A percentile compares a stretch with the other conserved stretches of the same genome.
These are phyloP conservation scores for Trileptium ribeirensis DNA, from an alignment of 2,888 invertebrate genomes.

Conservation along the genomic window DNA sequence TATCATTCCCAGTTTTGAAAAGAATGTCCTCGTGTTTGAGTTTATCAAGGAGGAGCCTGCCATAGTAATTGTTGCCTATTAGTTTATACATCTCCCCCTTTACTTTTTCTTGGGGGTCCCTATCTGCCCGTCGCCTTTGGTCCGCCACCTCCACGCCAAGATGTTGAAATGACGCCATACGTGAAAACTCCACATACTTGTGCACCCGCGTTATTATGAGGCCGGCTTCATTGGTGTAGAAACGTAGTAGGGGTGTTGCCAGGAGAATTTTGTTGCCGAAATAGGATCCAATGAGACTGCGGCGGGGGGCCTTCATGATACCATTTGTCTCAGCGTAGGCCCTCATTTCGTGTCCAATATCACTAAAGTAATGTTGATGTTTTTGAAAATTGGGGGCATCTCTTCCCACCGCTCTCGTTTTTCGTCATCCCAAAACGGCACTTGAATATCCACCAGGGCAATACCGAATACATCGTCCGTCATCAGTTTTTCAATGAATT, in stretches of 20 bases:
- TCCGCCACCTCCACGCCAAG: not conserved
- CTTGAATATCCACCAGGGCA: not conserved
- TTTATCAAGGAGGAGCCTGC: not conserved
- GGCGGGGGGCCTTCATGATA: not conserved
- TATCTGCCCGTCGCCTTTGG: not conserved
- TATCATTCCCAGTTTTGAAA: not conserved
- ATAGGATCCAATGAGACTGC: not conserved
- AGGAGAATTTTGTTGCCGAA: not conserved
- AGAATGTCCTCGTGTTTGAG: not conserved
- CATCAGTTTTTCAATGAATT: not conserved
- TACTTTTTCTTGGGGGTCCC: not conserved
- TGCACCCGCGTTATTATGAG: slow-evolving; percentile 1
- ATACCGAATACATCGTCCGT: not conserved
- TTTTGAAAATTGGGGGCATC: not conserved
- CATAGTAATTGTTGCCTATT: not conserved
- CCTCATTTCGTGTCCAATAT: not conserved
- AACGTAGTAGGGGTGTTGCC: not conserved
- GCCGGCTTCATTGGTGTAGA: not conserved
- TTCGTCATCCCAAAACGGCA: not conserved
- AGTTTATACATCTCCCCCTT: not conserved
- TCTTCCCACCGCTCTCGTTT: not conserved
- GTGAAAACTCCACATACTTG: not conserved
- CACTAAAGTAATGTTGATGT: not conserved
- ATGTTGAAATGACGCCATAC: not conserved
- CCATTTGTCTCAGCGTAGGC: not conserved